Evolutionary conservation across 2,113 vertebrate species (phyloP).

Genomic region (Myrmophylax atrothorax): DNA sequence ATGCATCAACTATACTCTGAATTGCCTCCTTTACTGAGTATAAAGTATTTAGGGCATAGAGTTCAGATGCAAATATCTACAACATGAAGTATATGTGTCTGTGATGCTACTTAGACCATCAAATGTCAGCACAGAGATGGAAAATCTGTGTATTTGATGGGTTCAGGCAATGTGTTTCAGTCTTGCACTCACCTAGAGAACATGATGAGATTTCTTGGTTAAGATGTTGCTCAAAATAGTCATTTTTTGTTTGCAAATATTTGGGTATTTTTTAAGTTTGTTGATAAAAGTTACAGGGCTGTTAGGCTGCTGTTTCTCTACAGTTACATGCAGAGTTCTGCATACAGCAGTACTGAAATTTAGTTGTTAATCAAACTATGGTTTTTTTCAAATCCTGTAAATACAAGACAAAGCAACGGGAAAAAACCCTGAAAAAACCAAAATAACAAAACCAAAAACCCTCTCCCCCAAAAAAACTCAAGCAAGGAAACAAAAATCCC

Average conservation of each 20-base stretch:
- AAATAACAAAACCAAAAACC: no score
- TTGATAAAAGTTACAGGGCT: not conserved
- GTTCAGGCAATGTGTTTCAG: not conserved
- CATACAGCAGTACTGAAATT: not conserved
- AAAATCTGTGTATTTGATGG: rapidly evolving
- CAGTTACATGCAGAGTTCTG: not conserved
- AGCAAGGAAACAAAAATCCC: not conserved
- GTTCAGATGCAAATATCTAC: not conserved
- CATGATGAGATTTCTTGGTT: not conserved
- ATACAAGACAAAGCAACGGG: not conserved
- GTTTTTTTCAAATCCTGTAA: not conserved
- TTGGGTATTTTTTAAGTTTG: not conserved
- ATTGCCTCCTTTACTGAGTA: not conserved
- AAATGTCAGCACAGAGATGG: not conserved
- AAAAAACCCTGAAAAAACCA: not conserved
- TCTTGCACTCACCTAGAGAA: not conserved
- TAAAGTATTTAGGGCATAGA: not conserved
- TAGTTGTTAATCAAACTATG: not conserved
- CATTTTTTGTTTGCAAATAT: not conserved
- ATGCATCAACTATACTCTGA: not conserved
- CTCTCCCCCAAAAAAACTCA: no score
- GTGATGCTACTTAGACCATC: not conserved
- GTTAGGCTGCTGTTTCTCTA: not conserved
- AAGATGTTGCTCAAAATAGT: not conserved
- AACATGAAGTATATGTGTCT: rapidly evolving